Evolutionary conservation across 2,888 invertebrate genomes (phyloP).

Genomic region (Xylocampa areola): DNA sequence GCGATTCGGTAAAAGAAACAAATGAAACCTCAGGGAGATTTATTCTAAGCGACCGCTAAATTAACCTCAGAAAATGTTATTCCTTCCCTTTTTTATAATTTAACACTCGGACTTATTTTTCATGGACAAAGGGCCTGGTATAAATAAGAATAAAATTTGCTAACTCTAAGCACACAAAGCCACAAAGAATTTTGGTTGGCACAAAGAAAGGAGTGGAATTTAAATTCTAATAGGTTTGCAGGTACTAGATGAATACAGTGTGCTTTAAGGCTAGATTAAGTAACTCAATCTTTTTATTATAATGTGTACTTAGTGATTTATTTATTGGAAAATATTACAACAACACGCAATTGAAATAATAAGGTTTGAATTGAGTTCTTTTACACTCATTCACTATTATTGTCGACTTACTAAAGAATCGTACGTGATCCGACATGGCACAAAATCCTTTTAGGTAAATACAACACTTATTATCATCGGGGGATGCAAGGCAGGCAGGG

Average conservation of each 20-base stretch:
- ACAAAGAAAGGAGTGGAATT: conserved; percentile 21
- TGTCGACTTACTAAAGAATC: too few relatives aligned
- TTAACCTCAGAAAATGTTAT: conserved; percentile 71
- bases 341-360: too few relatives aligned
- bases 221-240: conserved; percentile 2
- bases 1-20: conserved; percentile 61
- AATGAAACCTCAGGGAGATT: conserved; percentile 72
- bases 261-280: background rate
- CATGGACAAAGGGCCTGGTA: conserved; percentile 59
- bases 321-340: too few relatives aligned
- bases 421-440: too few relatives aligned
- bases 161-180: conserved; percentile 23
- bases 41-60: conserved; percentile 74
- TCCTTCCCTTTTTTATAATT: conserved; percentile 74
- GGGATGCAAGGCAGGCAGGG: too few relatives aligned
- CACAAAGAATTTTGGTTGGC: conserved; percentile 4
- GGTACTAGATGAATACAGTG: background rate
- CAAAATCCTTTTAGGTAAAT: too few relatives aligned
- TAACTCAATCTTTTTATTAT: background rate
- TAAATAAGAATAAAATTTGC: conserved; percentile 44
- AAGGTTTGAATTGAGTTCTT: too few relatives aligned
- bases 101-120: conserved; percentile 66
- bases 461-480: too few relatives aligned
- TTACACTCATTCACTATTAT: too few relatives aligned
- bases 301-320: too few relatives aligned